phyloP scores from a whole-genome alignment of 1,140 invertebrate genomes.

The Drosophila sechellia region DNA sequence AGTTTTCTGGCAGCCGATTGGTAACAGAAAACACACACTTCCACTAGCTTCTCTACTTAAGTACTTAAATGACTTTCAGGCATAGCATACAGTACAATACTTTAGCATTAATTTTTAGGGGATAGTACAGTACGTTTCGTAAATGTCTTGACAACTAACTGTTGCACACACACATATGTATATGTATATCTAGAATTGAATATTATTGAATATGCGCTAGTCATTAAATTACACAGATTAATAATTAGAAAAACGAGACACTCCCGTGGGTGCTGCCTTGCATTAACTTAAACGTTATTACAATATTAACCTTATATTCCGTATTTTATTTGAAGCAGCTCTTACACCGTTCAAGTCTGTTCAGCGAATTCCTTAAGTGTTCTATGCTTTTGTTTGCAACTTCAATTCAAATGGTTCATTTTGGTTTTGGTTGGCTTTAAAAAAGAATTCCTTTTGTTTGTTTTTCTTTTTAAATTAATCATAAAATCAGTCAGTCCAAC shows the following conservation, averaged over 20 bases:
- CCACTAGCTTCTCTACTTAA: slow-evolving; percentile 60
- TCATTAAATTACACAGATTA: slow-evolving; percentile 68
- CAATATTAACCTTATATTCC: slow-evolving; percentile 34
- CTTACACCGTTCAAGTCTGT: slow-evolving; percentile 56
- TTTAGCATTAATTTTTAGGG: slow-evolving; percentile 56
- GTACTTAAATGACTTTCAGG: slow-evolving; percentile 72
- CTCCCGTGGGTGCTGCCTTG: slow-evolving; percentile 1
- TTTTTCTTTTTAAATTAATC: slow-evolving; percentile 64
- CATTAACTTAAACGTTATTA: slow-evolving; percentile 56
- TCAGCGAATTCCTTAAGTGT: slow-evolving; percentile 66
- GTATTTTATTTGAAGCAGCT: slow-evolving; percentile 41
- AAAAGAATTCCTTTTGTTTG: slow-evolving; percentile 28
- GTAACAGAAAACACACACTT: slow-evolving; percentile 41
- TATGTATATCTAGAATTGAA: slow-evolving; percentile 49
- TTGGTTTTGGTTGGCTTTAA: slow-evolving; percentile 46
- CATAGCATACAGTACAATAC: slow-evolving; percentile 71
- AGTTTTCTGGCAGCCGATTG: slow-evolving; percentile 1
- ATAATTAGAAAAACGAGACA: slow-evolving; percentile 41
- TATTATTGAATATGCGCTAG: slow-evolving; percentile 50
- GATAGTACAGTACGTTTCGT: slow-evolving; percentile 39
- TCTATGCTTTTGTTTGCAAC: slow-evolving; percentile 27
- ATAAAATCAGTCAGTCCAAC: slow-evolving; percentile 82
- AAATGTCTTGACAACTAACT: slow-evolving; percentile 58
- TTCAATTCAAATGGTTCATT: slow-evolving; percentile 44
- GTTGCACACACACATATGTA: slow-evolving; percentile 28